Evolutionary conservation across 2,888 invertebrate species (phyloP).

Genomic region (Cheilosia vernalis): DNA sequence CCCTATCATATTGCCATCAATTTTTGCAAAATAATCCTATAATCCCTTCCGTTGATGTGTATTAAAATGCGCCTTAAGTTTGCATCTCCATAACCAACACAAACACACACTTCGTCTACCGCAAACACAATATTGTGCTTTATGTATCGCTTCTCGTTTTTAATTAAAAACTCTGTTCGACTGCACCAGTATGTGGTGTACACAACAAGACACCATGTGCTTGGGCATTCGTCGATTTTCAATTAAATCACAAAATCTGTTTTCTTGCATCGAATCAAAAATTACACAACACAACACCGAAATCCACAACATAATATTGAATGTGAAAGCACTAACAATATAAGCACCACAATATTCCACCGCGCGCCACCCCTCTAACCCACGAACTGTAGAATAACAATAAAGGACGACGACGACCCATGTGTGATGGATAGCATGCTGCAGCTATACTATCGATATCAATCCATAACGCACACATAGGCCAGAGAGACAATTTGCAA

Average conservation of each 20-base stretch:
- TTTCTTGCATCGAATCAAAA: slow-evolving; percentile 68
- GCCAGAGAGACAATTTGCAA: slow-evolving; percentile 69
- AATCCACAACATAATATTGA: slow-evolving; percentile 34
- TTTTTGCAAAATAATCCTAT: slow-evolving; percentile 22
- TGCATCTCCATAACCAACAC: slow-evolving; percentile 26
- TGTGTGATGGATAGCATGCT: slow-evolving; percentile 25
- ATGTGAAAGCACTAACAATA: not conserved
- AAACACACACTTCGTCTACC: not conserved
- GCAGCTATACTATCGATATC: not conserved
- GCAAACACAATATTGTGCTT: slow-evolving; percentile 41
- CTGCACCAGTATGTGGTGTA: not conserved
- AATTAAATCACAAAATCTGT: slow-evolving; percentile 65
- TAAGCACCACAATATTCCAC: slow-evolving; percentile 38
- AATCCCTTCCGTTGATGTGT: not conserved
- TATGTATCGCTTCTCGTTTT: slow-evolving; percentile 62
- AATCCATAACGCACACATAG: slow-evolving; percentile 40
- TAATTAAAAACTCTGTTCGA: slow-evolving; percentile 58
- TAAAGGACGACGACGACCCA: slow-evolving; percentile 44
- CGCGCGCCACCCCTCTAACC: slow-evolving; percentile 41
- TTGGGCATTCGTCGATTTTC: slow-evolving; percentile 44
- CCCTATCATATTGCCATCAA: slow-evolving; percentile 1
- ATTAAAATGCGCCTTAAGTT: slow-evolving; percentile 25
- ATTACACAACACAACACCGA: slow-evolving; percentile 50
- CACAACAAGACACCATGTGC: not conserved
- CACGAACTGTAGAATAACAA: slow-evolving; percentile 31